Percentiles rank a stretch among this genome's conserved stretches.
These are phyloP conservation scores for Nymphicus hollandicus DNA, from an alignment of 2,113 vertebrate species.

Conservation along the genomic window DNA sequence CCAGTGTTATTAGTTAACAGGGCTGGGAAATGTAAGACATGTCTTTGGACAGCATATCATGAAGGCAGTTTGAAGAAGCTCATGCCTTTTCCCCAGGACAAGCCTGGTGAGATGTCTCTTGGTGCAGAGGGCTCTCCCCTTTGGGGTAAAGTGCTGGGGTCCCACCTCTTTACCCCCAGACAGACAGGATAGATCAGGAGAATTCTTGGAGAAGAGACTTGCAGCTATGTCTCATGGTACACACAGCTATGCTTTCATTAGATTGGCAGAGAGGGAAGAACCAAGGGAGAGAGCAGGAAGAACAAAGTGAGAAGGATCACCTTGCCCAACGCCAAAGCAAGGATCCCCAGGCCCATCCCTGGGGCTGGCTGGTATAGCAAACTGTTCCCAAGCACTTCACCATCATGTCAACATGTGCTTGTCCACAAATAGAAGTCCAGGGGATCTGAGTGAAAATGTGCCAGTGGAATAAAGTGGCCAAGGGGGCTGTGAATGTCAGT, in stretches of 20 bases:
- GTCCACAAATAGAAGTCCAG: background rate
- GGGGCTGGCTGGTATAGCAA: background rate
- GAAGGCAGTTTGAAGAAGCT: background rate
- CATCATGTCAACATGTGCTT: fast-evolving
- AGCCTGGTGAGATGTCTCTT: background rate
- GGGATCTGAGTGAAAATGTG: background rate
- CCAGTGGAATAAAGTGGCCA: background rate
- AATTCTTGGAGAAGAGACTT: background rate
- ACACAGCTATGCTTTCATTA: background rate
- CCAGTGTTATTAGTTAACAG: background rate
- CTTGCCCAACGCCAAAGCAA: fast-evolving
- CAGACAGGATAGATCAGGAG: background rate
- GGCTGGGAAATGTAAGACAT: fast-evolving
- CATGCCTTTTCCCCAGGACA: background rate
- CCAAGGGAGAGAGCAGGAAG: background rate
- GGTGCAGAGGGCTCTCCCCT: background rate
- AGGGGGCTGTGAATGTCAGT: background rate
- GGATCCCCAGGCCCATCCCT: background rate
- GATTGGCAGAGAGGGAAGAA: background rate
- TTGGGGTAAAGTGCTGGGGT: background rate
- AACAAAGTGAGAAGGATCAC: background rate
- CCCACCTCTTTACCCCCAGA: background rate
- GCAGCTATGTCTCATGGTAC: background rate
- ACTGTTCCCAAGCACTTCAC: background rate
- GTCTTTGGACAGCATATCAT: fast-evolving